Evolutionary conservation across 2,888 invertebrate genomes (phyloP).

Genomic region (Parasteatoda lunata): DNA sequence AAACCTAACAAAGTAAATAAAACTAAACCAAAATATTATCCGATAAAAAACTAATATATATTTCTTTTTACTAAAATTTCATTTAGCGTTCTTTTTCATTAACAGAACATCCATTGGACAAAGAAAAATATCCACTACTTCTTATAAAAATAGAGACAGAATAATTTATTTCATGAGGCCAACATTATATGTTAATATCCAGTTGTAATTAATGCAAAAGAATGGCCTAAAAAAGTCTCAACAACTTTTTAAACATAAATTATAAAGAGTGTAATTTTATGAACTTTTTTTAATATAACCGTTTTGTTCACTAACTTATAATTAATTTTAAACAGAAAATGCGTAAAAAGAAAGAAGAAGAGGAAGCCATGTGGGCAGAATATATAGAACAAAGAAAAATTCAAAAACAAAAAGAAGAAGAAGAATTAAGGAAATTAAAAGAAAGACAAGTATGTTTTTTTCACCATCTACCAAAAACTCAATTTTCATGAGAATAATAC

Average conservation of each 20-base stretch:
- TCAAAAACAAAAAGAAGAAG: conserved; percentile 95
- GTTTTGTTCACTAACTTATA: no score
- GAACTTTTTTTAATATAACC: neutral
- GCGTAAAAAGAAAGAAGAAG: conserved; percentile 90
- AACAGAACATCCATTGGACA: no score
- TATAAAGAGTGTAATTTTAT: neutral
- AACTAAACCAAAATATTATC: no score
- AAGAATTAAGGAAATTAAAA: conserved; percentile 95
- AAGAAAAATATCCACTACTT: no score
- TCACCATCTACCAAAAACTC: neutral
- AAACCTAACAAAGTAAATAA: no score
- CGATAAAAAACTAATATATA: no score
- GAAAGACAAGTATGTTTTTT: conserved; percentile 86
- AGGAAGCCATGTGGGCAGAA: conserved; percentile 95
- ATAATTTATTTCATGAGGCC: no score
- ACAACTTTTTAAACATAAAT: no score
- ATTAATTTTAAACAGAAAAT: conserved; percentile 70
- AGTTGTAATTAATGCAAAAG: neutral
- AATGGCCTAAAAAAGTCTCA: neutral
- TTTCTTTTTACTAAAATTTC: no score
- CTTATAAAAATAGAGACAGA: no score
- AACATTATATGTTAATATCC: neutral
- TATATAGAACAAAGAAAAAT: conserved; percentile 98
- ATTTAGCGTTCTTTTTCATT: no score
- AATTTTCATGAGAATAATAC: no score